These are phyloP conservation scores for Petrophora chlorosata DNA, from an alignment of 2,888 invertebrate species.

Conservation along the genomic window DNA sequence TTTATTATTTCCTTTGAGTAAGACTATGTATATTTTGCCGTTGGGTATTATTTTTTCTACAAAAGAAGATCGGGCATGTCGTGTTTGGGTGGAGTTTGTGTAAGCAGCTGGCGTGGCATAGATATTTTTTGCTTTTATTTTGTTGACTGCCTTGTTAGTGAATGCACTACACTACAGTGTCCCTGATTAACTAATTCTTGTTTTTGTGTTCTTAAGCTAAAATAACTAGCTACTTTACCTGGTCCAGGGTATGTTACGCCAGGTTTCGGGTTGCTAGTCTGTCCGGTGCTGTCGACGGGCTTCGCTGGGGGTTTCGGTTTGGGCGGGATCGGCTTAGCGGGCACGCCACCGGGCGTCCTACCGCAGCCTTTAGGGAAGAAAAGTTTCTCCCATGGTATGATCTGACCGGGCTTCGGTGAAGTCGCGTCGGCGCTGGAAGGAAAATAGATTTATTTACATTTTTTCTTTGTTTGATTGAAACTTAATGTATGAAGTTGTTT, in stretches of 20 bases:
- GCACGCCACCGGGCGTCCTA: slow-evolving; percentile 76
- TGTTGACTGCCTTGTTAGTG: too few species aligned
- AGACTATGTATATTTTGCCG: too few species aligned
- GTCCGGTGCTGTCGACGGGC: slow-evolving; percentile 69
- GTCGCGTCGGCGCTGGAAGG: slow-evolving; percentile 19
- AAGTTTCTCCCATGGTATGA: slow-evolving; percentile 86
- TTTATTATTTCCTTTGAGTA: too few species aligned
- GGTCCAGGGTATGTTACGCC: slow-evolving; percentile 60
- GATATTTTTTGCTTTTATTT: too few species aligned
- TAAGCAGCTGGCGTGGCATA: too few species aligned
- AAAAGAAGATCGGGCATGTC: too few species aligned
- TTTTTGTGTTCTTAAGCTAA: too few species aligned
- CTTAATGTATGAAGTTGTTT: background rate
- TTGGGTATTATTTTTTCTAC: too few species aligned
- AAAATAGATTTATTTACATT: background rate
- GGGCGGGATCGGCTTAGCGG: slow-evolving; percentile 62
- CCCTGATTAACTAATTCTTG: too few species aligned
- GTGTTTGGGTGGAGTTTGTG: too few species aligned
- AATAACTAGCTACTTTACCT: too few species aligned
- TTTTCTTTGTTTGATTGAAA: background rate
- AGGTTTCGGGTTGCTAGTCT: slow-evolving; percentile 67
- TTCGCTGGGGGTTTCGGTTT: slow-evolving; percentile 48
- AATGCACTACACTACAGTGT: too few species aligned
- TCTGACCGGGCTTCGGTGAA: slow-evolving; percentile 67
- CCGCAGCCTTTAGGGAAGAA: slow-evolving; percentile 90